These are phyloP conservation scores for Corydoras maculifer DNA, from an alignment of 2,113 vertebrate genomes.

Conservation along the genomic window DNA sequence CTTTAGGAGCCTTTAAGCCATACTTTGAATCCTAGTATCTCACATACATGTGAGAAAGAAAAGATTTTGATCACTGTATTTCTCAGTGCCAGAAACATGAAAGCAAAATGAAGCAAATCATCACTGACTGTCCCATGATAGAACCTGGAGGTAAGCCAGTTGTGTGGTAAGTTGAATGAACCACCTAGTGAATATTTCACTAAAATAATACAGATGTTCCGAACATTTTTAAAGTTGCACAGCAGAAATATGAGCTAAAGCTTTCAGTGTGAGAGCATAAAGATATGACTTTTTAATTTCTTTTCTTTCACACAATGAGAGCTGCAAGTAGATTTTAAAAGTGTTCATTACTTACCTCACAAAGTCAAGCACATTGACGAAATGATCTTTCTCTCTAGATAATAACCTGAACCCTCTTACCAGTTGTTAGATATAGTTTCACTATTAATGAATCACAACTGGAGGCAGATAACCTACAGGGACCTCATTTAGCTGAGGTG, in stretches of 20 bases:
- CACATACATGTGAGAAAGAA: neutral
- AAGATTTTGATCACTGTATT: neutral
- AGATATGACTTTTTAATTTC: conserved; percentile 7
- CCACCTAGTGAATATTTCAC: conserved; percentile 22
- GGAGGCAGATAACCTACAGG: conserved; percentile 42
- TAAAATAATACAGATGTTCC: conserved; percentile 37
- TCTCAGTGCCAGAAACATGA: conserved; percentile 10
- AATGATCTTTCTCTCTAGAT: conserved; percentile 10
- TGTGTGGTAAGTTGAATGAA: conserved; percentile 19
- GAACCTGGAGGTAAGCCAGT: conserved; percentile 27
- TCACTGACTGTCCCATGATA: conserved; percentile 28
- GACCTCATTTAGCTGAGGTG: conserved; percentile 42
- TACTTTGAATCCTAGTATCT: neutral
- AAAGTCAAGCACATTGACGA: conserved; percentile 24
- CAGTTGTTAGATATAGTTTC: conserved; percentile 33
- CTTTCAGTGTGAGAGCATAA: conserved; percentile 29
- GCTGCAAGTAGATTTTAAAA: neutral
- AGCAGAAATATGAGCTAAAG: conserved; percentile 4
- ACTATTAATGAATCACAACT: conserved; percentile 18
- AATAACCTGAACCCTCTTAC: conserved; percentile 17
- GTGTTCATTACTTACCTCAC: neutral
- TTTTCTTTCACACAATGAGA: neutral
- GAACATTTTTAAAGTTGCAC: conserved; percentile 22
- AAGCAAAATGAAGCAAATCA: conserved; percentile 22
- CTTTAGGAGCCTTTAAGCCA: neutral